phyloP scores from a whole-genome alignment of 2,797 vertebrate genomes.

The Galagoides demidoff region DNA sequence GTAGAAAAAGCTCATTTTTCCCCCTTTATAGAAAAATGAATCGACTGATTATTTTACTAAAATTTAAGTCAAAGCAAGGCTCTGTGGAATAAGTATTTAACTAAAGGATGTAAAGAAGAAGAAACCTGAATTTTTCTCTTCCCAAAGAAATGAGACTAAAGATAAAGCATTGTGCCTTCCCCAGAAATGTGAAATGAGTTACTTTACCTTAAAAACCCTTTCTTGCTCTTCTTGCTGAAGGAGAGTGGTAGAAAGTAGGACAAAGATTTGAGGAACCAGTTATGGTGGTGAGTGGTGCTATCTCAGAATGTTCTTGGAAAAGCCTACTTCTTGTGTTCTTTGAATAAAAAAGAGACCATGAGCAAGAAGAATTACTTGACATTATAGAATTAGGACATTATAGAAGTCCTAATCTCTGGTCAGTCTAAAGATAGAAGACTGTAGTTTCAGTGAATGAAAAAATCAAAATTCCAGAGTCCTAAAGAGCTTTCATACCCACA shows the following conservation, averaged over 20 bases:
- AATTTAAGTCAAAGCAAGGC: slow-evolving; percentile 43
- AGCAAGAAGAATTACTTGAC: background rate
- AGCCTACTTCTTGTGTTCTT: background rate
- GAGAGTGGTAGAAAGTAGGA: background rate
- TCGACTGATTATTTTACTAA: slow-evolving; percentile 46
- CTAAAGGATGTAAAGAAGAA: slow-evolving; percentile 11
- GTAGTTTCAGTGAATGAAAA: background rate
- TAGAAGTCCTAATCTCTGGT: background rate
- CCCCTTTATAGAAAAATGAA: slow-evolving; percentile 33
- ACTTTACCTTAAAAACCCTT: background rate
- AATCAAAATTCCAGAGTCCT: background rate
- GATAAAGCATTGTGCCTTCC: background rate
- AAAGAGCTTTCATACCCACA: background rate
- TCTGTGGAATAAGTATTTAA: slow-evolving; percentile 5
- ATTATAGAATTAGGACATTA: background rate
- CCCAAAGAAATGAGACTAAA: slow-evolving; percentile 17
- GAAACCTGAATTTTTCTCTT: slow-evolving; percentile 21
- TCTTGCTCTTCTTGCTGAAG: background rate
- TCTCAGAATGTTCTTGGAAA: background rate
- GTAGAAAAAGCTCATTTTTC: slow-evolving; percentile 32
- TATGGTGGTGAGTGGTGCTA: background rate
- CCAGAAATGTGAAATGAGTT: background rate
- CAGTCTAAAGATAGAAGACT: background rate
- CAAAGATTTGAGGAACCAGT: background rate
- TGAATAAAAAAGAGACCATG: background rate